A percentile compares a stretch with the other conserved stretches of the same genome.
These are phyloP conservation scores for Drosophila navojoa DNA, from an alignment of 1,140 invertebrate species.

Conservation along the genomic window DNA sequence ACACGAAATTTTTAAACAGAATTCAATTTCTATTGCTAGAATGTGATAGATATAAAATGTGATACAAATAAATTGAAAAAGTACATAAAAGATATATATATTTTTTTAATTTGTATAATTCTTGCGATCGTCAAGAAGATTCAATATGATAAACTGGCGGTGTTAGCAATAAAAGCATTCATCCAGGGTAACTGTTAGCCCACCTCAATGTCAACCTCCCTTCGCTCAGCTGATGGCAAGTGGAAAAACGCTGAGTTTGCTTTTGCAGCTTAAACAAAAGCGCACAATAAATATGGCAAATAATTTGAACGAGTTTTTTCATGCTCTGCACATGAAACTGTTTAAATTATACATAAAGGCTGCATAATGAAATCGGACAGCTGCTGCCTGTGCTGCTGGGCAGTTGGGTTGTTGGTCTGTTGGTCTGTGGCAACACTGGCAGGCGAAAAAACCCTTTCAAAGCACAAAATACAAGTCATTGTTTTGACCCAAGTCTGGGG, in stretches of 20 bases:
- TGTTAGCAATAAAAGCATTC: too few relatives aligned
- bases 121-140: too few relatives aligned
- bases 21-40: too few relatives aligned
- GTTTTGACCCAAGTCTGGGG: constrained; percentile 29
- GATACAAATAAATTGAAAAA: too few relatives aligned
- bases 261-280: constrained; percentile 43
- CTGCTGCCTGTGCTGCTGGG: constrained; percentile 44
- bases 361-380: constrained; percentile 75
- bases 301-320: constrained; percentile 51
- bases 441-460: background rate
- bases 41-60: too few relatives aligned
- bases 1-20: too few relatives aligned
- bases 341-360: constrained; percentile 76
- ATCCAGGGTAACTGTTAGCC: too few relatives aligned
- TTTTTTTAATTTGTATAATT: too few relatives aligned
- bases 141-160: too few relatives aligned
- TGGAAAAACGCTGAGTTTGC: constrained; percentile 43
- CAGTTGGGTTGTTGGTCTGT: too few relatives aligned
- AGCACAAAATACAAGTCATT: constrained; percentile 38
- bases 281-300: constrained; percentile 48
- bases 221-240: constrained; percentile 4
- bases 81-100: too few relatives aligned
- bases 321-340: constrained; percentile 50
- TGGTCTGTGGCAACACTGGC: constrained; percentile 12
- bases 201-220: background rate